A percentile compares a stretch with the other conserved stretches of the same genome.
phyloP scores from a whole-genome alignment of 2,113 vertebrate genomes.

The Calypte anna region DNA sequence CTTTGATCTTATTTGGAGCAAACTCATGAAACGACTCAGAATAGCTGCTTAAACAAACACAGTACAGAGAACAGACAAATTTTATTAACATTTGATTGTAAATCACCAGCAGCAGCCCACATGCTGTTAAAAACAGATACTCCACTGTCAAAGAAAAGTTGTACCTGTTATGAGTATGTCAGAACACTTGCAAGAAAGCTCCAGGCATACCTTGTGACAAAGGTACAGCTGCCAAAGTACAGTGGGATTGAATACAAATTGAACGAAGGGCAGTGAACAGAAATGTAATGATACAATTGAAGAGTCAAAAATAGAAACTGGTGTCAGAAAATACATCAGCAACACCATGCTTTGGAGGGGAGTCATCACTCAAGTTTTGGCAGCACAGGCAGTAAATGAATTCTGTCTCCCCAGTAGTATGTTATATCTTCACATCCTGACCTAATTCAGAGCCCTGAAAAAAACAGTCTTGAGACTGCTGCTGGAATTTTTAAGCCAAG shows the following conservation, averaged over 20 bases:
- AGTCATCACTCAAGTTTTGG: constrained; percentile 36
- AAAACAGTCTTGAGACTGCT: neutral
- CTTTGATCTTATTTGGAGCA: constrained; percentile 74
- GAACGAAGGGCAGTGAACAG: neutral
- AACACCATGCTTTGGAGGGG: neutral
- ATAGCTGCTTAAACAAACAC: constrained; percentile 70
- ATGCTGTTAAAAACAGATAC: constrained; percentile 9
- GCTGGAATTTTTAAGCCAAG: neutral
- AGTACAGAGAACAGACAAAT: constrained; percentile 34
- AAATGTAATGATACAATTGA: neutral
- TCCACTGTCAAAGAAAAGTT: constrained; percentile 9
- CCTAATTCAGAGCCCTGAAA: neutral
- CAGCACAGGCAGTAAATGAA: constrained; percentile 2
- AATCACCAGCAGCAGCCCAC: constrained; percentile 39
- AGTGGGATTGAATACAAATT: neutral
- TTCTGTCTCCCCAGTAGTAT: neutral
- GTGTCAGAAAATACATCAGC: neutral
- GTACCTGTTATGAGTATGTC: neutral
- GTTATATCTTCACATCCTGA: neutral
- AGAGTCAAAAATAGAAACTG: constrained; percentile 30
- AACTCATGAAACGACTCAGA: constrained; percentile 49
- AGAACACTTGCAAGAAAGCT: constrained; percentile 4
- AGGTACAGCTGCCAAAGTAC: constrained; percentile 12
- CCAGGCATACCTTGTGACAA: neutral
- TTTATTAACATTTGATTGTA: constrained; percentile 66